phyloP scores from a whole-genome alignment of 1,140 invertebrate species.

The Sycophaga agraensis region DNA sequence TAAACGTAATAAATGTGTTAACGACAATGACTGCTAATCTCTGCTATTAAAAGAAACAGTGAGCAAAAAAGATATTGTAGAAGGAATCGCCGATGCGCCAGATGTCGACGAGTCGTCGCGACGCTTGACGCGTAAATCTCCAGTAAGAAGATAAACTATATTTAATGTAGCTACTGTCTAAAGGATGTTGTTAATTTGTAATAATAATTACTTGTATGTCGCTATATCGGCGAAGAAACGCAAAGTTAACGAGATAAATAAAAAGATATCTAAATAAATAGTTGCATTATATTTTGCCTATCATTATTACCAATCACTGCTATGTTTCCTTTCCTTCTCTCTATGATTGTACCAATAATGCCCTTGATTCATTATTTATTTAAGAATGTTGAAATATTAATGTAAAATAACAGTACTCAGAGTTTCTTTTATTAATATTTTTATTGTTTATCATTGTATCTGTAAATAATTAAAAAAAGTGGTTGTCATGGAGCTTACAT shows the following conservation, averaged over 20 bases:
- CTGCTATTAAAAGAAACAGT: slow-evolving; percentile 3
- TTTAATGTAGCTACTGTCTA: slow-evolving; percentile 34
- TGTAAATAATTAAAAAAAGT: too few relatives aligned
- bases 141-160: slow-evolving; percentile 29
- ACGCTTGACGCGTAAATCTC: slow-evolving; percentile 27
- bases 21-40: slow-evolving; percentile 8
- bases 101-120: slow-evolving; percentile 4
- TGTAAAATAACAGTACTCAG: too few relatives aligned
- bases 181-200: slow-evolving; percentile 48
- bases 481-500: too few relatives aligned
- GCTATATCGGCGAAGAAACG: slow-evolving; percentile 12
- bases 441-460: too few relatives aligned
- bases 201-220: slow-evolving; percentile 35
- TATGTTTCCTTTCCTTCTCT: not conserved
- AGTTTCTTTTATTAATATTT: too few relatives aligned
- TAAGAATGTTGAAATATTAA: too few relatives aligned
- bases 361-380: too few relatives aligned
- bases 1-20: slow-evolving; percentile 7
- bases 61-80: not conserved
- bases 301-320: not conserved
- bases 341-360: not conserved
- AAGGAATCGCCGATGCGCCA: slow-evolving; percentile 20
- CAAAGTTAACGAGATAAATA: slow-evolving; percentile 22
- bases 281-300: too few relatives aligned
- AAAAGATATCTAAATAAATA: slow-evolving; percentile 17